These are phyloP conservation scores for Clistopyga incitator DNA, from an alignment of 2,888 invertebrate genomes.

Conservation along the genomic window DNA sequence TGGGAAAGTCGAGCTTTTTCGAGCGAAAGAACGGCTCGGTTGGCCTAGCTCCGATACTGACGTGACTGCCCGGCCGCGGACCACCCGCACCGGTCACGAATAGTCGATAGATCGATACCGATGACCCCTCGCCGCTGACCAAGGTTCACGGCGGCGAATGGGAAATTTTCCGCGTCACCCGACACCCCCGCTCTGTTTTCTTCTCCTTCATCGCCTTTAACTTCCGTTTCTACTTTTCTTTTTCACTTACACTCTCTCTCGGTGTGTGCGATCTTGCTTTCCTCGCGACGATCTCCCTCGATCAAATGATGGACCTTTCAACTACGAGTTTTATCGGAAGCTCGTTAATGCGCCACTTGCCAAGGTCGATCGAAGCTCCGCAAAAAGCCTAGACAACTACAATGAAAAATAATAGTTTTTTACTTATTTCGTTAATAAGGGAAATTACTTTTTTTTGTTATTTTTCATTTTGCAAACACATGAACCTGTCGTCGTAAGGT, in stretches of 20 bases:
- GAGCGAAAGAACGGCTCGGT: not conserved
- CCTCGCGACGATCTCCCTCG: slow-evolving; percentile 15
- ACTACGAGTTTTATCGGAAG: slow-evolving; percentile 48
- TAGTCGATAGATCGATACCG: slow-evolving; percentile 44
- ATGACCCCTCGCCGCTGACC: slow-evolving; percentile 27
- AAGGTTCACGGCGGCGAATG: slow-evolving; percentile 42
- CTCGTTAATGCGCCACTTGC: slow-evolving; percentile 42
- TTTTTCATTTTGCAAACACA: too few species aligned
- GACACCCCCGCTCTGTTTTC: slow-evolving; percentile 13
- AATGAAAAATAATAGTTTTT: slow-evolving; percentile 1
- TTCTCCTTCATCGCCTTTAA: not conserved
- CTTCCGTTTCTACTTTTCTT: slow-evolving; percentile 35
- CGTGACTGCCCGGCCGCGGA: not conserved
- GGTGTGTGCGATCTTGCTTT: slow-evolving; percentile 6
- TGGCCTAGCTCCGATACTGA: not conserved
- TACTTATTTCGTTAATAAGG: too few species aligned
- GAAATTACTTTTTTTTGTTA: too few species aligned
- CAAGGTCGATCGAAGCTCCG: slow-evolving; percentile 4
- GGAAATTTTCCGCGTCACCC: slow-evolving; percentile 45
- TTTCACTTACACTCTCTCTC: slow-evolving; percentile 38
- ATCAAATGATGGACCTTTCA: slow-evolving; percentile 41
- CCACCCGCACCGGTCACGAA: too few species aligned
- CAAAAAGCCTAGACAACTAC: slow-evolving; percentile 9
- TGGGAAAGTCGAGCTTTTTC: slow-evolving; percentile 21
- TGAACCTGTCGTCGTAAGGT: too few species aligned